phyloP scores from a whole-genome alignment of 1,140 invertebrate species.

The Aplysia californica region DNA sequence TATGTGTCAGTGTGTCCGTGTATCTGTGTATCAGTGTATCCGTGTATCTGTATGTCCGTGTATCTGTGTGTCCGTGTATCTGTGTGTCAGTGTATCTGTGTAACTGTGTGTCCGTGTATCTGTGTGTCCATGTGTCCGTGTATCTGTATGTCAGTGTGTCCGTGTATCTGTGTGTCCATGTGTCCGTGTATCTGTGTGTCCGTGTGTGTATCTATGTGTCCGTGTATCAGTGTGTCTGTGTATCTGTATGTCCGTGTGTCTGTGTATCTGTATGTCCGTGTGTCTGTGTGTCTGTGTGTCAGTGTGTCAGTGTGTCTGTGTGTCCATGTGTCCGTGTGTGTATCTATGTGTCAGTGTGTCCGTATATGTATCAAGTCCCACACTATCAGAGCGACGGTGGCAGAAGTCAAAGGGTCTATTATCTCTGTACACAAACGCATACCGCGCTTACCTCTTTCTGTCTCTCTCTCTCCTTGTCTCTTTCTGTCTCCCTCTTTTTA shows the following conservation, averaged over 20 bases:
- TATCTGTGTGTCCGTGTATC: background rate
- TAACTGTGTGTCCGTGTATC: background rate
- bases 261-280: background rate
- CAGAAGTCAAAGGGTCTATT: too few relatives aligned
- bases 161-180: background rate
- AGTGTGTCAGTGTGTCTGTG: background rate
- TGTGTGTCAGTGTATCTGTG: background rate
- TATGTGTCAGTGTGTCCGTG: too few relatives aligned
- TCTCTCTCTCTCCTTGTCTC: background rate
- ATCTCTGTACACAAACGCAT: too few relatives aligned
- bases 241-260: background rate
- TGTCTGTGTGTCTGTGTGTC: background rate
- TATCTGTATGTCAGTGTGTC: background rate
- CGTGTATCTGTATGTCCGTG: background rate
- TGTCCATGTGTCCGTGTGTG: background rate
- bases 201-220: background rate
- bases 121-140: background rate
- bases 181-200: background rate
- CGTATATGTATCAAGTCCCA: too few relatives aligned
- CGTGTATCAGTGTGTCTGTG: background rate
- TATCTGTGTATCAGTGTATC: too few relatives aligned
- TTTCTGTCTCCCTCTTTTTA: background rate
- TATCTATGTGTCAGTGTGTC: background rate
- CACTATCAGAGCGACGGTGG: too few relatives aligned
- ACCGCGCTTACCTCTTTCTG: too few relatives aligned